These are phyloP conservation scores for Spea hammondii DNA, from an alignment of 2,797 vertebrate genomes.

Conservation along the genomic window DNA sequence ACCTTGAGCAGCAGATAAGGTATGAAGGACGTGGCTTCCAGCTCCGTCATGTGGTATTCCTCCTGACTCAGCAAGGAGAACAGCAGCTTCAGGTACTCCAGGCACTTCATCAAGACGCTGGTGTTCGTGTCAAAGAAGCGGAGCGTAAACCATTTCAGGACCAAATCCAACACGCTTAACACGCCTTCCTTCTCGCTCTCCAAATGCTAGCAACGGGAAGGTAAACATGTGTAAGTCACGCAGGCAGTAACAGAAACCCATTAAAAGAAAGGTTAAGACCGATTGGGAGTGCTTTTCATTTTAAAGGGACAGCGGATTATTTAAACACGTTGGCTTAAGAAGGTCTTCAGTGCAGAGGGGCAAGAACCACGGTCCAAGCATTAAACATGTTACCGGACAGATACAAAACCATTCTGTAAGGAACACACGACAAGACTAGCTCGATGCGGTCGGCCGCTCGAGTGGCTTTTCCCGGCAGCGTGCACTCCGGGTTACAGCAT, in stretches of 20 bases:
- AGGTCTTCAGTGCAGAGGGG: no score
- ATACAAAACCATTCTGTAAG: not conserved
- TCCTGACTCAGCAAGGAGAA: conserved; percentile 85
- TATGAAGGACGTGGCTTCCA: conserved; percentile 91
- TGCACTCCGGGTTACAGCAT: no score
- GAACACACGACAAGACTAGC: no score
- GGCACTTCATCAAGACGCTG: conserved; percentile 91
- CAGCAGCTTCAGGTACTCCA: conserved; percentile 94
- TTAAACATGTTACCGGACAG: no score
- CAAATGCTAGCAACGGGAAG: conserved; percentile 68
- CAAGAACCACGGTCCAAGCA: no score
- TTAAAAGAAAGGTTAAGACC: no score
- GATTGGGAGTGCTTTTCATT: no score
- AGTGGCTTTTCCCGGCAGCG: no score
- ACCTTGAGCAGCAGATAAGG: conserved; percentile 96
- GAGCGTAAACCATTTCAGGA: conserved; percentile 95
- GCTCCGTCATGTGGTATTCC: conserved; percentile 90
- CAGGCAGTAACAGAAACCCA: not conserved
- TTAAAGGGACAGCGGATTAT: no score
- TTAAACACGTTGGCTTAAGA: not conserved
- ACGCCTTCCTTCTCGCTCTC: conserved; percentile 89
- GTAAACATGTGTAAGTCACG: no score
- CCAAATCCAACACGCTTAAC: conserved; percentile 88
- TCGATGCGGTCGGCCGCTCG: no score
- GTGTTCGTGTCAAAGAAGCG: conserved; percentile 98